A percentile compares a stretch with the other conserved stretches of the same genome.
Conservation (phyloP, 2,113 vertebrate genomes). For the Saccopteryx bilineata region DNA sequence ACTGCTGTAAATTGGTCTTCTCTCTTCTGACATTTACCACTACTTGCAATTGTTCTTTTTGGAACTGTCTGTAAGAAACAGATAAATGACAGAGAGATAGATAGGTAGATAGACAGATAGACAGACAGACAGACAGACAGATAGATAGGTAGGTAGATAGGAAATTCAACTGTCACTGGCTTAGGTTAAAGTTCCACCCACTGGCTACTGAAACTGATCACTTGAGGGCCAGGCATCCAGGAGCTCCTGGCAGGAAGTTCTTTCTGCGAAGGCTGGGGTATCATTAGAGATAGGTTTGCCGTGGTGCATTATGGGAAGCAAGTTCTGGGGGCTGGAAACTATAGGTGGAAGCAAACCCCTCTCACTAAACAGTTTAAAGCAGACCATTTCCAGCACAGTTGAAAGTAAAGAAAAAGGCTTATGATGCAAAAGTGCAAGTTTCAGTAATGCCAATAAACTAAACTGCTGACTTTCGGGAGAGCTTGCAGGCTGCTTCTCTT, state of each 20-base stretch:
- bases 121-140: not conserved
- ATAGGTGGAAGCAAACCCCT: not conserved
- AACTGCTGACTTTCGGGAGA: not conserved
- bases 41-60: conserved; percentile 39
- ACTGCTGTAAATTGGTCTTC: not conserved
- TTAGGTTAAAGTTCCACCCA: not conserved
- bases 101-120: not conserved
- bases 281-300: not conserved
- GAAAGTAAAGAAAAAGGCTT: conserved; percentile 61
- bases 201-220: not conserved
- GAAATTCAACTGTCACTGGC: not conserved
- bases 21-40: not conserved
- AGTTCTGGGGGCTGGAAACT: not conserved
- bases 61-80: conserved; percentile 6
- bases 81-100: not conserved
- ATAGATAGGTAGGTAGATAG: not conserved
- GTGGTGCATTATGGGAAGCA: not conserved
- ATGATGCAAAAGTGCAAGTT: conserved; percentile 32
- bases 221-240: not conserved
- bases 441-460: not conserved
- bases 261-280: not conserved
- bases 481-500: not conserved
- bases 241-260: not conserved
- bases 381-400: conserved; percentile 45
- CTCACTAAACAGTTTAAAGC: not conserved